Evolutionary conservation across 2,888 invertebrate genomes (phyloP).

Genomic region (Aromia moschata): DNA sequence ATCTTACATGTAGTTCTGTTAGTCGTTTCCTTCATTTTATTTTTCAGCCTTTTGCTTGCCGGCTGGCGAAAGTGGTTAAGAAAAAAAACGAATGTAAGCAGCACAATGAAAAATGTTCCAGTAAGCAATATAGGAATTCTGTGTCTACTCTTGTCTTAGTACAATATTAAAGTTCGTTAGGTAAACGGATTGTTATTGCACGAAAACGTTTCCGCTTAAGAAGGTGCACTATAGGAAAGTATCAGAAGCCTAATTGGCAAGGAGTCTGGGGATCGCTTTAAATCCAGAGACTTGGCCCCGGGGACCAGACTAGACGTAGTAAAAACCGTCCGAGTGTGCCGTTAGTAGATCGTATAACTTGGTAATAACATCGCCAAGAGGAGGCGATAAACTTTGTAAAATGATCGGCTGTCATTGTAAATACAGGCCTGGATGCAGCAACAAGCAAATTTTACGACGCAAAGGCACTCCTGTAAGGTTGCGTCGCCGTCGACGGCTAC

Average conservation of each 20-base stretch:
- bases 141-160: no score
- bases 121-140: no score
- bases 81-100: no score
- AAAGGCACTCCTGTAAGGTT: no score
- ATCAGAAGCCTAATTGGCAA: constrained; percentile 48
- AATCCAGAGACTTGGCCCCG: constrained; percentile 46
- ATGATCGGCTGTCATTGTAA: constrained; percentile 47
- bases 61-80: no score
- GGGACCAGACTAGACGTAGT: constrained; percentile 47
- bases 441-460: constrained; percentile 26
- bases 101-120: neutral
- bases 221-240: constrained; percentile 19
- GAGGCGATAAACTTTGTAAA: constrained; percentile 49
- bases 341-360: constrained; percentile 51
- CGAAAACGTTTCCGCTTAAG: neutral
- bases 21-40: no score
- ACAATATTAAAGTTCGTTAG: no score
- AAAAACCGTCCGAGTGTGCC: constrained; percentile 50
- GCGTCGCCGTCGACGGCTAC: no score
- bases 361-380: constrained; percentile 49
- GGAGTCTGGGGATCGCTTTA: constrained; percentile 51
- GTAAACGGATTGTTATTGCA: neutral
- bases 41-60: no score
- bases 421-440: constrained; percentile 34
- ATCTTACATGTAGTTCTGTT: no score